These are phyloP conservation scores for Cavia porcellus DNA, from an alignment of 2,113 vertebrate species.

Conservation along the genomic window DNA sequence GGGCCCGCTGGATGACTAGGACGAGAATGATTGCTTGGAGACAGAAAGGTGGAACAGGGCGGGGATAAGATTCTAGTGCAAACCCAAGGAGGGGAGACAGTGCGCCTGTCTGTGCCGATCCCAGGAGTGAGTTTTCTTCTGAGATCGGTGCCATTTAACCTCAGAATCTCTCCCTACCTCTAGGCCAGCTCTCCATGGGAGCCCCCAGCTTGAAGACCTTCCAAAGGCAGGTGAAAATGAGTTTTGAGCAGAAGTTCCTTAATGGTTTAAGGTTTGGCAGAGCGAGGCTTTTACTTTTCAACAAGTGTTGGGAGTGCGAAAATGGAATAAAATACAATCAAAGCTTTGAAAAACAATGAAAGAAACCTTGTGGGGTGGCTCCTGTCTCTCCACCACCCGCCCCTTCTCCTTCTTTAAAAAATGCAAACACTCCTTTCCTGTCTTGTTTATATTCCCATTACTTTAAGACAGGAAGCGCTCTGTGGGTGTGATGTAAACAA, in stretches of 20 bases:
- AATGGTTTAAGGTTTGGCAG: constrained; percentile 72
- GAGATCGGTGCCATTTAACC: neutral
- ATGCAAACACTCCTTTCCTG: constrained; percentile 77
- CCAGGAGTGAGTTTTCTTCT: neutral
- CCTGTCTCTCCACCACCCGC: neutral
- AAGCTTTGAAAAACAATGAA: constrained; percentile 42
- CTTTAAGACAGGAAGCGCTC: constrained; percentile 83
- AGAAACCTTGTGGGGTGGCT: neutral
- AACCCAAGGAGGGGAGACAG: neutral
- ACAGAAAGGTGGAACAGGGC: neutral
- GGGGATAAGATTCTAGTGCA: neutral
- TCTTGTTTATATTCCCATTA: constrained; percentile 76
- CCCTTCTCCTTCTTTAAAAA: constrained; percentile 56
- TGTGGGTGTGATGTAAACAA: constrained; percentile 82
- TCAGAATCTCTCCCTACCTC: neutral
- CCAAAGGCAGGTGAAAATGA: constrained; percentile 60
- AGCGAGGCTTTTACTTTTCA: constrained; percentile 54
- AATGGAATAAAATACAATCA: constrained; percentile 47
- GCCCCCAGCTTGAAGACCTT: neutral
- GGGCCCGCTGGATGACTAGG: neutral
- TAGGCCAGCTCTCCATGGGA: neutral
- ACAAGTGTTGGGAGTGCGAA: constrained; percentile 44
- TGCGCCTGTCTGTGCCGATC: neutral
- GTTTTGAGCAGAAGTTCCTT: constrained; percentile 40
- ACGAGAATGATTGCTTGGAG: neutral